Conservation (phyloP, 2,888 invertebrate genomes). For the Mylabris sibirica region DNA sequence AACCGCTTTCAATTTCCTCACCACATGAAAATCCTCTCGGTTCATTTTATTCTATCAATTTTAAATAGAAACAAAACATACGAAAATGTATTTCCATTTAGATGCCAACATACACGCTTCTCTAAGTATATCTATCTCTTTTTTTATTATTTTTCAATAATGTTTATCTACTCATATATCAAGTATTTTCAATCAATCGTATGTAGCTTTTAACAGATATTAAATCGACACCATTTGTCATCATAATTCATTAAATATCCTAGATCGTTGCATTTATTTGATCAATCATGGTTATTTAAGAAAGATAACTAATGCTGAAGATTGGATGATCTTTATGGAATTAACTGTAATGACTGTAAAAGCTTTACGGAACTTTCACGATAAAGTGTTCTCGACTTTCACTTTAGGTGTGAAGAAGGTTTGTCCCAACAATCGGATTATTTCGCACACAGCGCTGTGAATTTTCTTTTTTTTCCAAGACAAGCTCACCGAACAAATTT, state of each 20-base stretch:
- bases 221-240: not conserved
- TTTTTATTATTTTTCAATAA: not conserved
- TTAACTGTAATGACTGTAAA: not conserved
- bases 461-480: too few species aligned
- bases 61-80: slow-evolving; percentile 23
- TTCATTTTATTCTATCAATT: slow-evolving; percentile 21
- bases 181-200: not conserved
- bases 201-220: not conserved
- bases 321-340: not conserved
- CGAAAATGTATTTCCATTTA: slow-evolving; percentile 7
- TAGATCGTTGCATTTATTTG: not conserved
- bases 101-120: not conserved
- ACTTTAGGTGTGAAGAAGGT: too few species aligned
- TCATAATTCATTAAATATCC: not conserved
- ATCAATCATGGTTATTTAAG: not conserved
- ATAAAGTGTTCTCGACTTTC: too few species aligned
- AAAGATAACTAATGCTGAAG: not conserved
- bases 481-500: too few species aligned
- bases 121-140: not conserved
- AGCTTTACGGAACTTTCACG: not conserved
- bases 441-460: too few species aligned
- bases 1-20: slow-evolving; percentile 41
- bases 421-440: too few species aligned
- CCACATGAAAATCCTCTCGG: slow-evolving; percentile 24
- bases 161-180: not conserved